Conservation (phyloP, 2,888 invertebrate genomes). For the Pseudolycoriella hygida region DNA sequence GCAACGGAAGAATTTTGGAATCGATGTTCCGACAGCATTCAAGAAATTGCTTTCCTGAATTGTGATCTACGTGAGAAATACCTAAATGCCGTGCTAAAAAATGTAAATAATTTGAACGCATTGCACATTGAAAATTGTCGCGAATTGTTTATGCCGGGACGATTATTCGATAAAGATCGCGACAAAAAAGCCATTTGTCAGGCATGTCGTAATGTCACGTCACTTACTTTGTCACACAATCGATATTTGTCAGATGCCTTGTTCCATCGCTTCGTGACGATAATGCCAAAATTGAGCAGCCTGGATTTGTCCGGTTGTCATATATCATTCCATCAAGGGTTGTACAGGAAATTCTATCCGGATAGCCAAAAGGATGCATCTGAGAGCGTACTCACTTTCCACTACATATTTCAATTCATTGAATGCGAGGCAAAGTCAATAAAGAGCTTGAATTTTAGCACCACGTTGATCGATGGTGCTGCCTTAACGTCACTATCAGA, state of each 20-base stretch:
- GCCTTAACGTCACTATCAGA: constrained; percentile 38
- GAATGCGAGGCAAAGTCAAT: constrained; percentile 33
- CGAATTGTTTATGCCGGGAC: constrained; percentile 56
- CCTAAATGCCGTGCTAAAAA: constrained; percentile 38
- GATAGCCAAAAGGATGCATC: constrained; percentile 33
- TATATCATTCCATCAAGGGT: constrained; percentile 49
- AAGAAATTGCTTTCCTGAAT: constrained; percentile 35
- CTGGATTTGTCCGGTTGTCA: constrained; percentile 48
- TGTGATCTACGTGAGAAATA: constrained; percentile 47
- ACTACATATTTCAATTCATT: constrained; percentile 41
- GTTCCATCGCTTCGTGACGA: constrained; percentile 42
- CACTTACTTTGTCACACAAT: constrained; percentile 44
- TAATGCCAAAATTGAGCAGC: constrained; percentile 39
- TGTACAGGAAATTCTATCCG: constrained; percentile 50
- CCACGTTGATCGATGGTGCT: constrained; percentile 46
- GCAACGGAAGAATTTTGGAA: constrained; percentile 33
- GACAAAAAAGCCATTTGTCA: constrained; percentile 31
- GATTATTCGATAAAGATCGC: constrained; percentile 39
- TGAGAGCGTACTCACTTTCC: constrained; percentile 53
- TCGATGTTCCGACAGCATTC: constrained; percentile 35
- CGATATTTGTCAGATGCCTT: constrained; percentile 59
- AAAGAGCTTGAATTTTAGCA: constrained; percentile 43
- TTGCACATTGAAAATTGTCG: constrained; percentile 46
- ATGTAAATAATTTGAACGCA: constrained; percentile 36
- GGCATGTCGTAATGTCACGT: constrained; percentile 34